Conservation (phyloP, 2,888 invertebrate species). For the Mythimna impura region DNA sequence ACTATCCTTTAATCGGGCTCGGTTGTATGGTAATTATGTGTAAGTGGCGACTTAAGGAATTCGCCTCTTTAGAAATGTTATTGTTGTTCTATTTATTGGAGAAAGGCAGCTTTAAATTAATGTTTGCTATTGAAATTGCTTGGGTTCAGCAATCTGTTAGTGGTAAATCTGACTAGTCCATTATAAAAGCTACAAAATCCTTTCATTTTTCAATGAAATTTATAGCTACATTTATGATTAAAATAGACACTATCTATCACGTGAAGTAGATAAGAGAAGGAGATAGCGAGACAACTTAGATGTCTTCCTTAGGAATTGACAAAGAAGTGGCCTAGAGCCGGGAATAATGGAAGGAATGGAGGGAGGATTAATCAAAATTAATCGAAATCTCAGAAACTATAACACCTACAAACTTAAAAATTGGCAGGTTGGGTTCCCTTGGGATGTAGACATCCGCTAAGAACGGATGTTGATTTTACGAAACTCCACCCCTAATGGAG, state of each 20-base stretch:
- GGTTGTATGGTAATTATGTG: slow-evolving; percentile 69
- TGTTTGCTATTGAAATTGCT: slow-evolving; percentile 6
- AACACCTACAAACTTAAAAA: too few species aligned
- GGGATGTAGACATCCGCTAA: too few species aligned
- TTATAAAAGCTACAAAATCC: not conserved
- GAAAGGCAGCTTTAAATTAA: slow-evolving; percentile 37
- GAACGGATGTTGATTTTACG: too few species aligned
- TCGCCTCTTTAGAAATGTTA: slow-evolving; percentile 55
- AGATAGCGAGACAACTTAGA: too few species aligned
- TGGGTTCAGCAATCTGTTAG: not conserved
- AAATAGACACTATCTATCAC: not conserved
- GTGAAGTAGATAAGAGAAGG: not conserved
- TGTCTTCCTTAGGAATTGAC: too few species aligned
- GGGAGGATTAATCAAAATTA: too few species aligned
- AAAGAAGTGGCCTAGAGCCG: too few species aligned
- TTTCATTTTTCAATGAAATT: not conserved
- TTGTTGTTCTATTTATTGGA: slow-evolving; percentile 41
- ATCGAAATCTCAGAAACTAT: too few species aligned
- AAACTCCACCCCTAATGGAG: too few species aligned
- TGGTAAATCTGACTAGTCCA: not conserved
- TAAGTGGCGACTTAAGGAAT: slow-evolving; percentile 56
- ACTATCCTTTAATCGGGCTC: slow-evolving; percentile 77
- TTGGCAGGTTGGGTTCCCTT: too few species aligned
- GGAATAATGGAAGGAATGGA: too few species aligned
- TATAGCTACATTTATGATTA: not conserved